Evolutionary conservation across 2,888 invertebrate species (phyloP).

Genomic region (Callyntrura guangdongensis): DNA sequence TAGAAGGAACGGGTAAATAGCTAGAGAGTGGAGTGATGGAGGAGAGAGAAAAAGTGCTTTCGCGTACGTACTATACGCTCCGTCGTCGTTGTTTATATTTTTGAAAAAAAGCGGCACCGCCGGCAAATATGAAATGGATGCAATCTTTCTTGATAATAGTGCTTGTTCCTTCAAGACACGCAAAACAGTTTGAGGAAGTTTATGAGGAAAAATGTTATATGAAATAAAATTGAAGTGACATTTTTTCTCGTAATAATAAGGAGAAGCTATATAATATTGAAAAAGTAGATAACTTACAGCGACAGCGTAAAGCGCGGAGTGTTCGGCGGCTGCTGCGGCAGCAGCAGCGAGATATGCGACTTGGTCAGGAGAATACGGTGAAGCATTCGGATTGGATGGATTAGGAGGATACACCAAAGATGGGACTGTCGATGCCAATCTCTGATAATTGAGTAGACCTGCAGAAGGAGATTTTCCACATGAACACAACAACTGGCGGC

Average conservation of each 20-base stretch:
- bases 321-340: conserved; percentile 84
- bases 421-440: conserved; percentile 85
- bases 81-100: background rate
- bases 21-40: background rate
- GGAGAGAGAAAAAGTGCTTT: conserved; percentile 10
- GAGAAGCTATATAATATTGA: no score
- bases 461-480: conserved; percentile 86
- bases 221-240: conserved; percentile 22
- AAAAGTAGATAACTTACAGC: conserved; percentile 82
- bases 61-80: no score
- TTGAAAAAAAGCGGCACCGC: conserved; percentile 64
- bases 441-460: conserved; percentile 86
- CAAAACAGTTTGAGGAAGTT: conserved; percentile 29
- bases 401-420: conserved; percentile 84
- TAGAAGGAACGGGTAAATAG: conserved; percentile 20
- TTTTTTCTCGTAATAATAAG: conserved; percentile 31
- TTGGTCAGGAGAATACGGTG: conserved; percentile 84
- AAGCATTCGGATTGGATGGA: conserved; percentile 82
- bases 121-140: conserved; percentile 29
- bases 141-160: no score
- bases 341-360: conserved; percentile 84
- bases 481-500: conserved; percentile 85
- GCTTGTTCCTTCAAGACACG: background rate
- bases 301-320: conserved; percentile 85
- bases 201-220: conserved; percentile 15